phyloP scores from a whole-genome alignment of 2,113 vertebrate species.

The Ochotona princeps region DNA sequence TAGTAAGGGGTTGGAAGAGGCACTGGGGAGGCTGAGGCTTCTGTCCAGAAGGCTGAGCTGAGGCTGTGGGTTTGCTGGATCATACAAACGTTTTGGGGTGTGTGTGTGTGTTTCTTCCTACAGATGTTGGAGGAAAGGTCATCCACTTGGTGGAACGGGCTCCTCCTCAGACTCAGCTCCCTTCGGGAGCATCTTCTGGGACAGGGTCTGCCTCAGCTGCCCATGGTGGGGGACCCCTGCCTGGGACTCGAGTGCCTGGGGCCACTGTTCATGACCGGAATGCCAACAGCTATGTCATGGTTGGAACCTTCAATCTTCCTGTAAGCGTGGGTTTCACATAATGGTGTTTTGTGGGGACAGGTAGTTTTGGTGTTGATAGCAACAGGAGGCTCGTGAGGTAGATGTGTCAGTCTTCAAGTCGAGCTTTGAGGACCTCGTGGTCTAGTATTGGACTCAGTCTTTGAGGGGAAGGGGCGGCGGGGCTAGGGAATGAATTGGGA shows the following conservation, averaged over 20 bases:
- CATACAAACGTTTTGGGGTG: neutral
- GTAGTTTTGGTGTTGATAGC: slow-evolving; percentile 17
- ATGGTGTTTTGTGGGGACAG: slow-evolving; percentile 52
- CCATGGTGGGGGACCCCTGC: slow-evolving; percentile 83
- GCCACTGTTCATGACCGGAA: slow-evolving; percentile 92
- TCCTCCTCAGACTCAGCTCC: slow-evolving; percentile 91
- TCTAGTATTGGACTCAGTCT: neutral
- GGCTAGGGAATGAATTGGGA: slow-evolving; percentile 37
- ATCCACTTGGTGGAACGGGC: slow-evolving; percentile 95
- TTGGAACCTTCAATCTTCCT: slow-evolving; percentile 95
- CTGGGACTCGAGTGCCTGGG: slow-evolving; percentile 84
- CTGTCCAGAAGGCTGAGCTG: neutral
- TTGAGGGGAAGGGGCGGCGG: neutral
- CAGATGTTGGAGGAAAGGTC: slow-evolving; percentile 95
- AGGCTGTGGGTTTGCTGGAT: neutral
- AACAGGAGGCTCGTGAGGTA: neutral
- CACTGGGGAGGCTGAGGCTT: neutral
- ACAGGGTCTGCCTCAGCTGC: slow-evolving; percentile 80
- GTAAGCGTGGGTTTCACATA: slow-evolving; percentile 87
- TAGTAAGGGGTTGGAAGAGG: slow-evolving; percentile 85
- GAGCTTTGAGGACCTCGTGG: slow-evolving; percentile 6
- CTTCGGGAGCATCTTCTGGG: slow-evolving; percentile 87
- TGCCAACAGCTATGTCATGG: slow-evolving; percentile 96
- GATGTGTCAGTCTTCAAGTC: neutral
- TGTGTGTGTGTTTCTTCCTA: neutral